Percentiles rank a stretch among this genome's conserved stretches.
Evolutionary conservation across 2,797 vertebrate genomes (phyloP).

Genomic region (Pseudocheirus occidentalis): DNA sequence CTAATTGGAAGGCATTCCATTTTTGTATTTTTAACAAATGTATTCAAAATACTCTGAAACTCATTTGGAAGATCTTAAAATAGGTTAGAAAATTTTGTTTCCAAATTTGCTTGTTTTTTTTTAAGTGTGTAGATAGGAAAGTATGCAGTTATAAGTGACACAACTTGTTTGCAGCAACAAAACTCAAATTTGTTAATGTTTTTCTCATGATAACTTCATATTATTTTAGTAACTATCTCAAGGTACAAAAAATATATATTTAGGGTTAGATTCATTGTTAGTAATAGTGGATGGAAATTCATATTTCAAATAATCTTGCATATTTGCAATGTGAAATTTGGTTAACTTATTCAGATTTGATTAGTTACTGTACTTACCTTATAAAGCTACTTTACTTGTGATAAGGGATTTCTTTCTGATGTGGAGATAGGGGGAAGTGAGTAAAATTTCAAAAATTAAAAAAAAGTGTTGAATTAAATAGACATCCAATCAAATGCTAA

Average conservation of each 20-base stretch:
- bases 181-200: background rate
- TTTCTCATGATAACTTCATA: background rate
- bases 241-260: background rate
- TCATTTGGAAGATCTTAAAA: background rate
- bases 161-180: background rate
- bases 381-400: background rate
- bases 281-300: background rate
- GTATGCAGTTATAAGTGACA: background rate
- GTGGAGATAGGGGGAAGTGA: background rate
- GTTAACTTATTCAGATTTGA: background rate
- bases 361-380: background rate
- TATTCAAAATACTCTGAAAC: background rate
- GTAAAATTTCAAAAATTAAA: background rate
- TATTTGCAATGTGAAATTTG: background rate
- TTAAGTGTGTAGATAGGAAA: background rate
- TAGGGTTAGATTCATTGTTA: background rate
- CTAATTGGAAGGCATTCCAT: background rate
- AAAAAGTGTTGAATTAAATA: background rate
- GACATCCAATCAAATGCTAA: background rate
- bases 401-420: background rate
- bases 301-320: background rate
- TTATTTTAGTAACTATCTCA: background rate
- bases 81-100: background rate
- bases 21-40: background rate
- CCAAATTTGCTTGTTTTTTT: background rate